Evolutionary conservation across 92 coral and sea anemone genomes (phyloP).

Genomic region (Epizoanthus ramosus): DNA sequence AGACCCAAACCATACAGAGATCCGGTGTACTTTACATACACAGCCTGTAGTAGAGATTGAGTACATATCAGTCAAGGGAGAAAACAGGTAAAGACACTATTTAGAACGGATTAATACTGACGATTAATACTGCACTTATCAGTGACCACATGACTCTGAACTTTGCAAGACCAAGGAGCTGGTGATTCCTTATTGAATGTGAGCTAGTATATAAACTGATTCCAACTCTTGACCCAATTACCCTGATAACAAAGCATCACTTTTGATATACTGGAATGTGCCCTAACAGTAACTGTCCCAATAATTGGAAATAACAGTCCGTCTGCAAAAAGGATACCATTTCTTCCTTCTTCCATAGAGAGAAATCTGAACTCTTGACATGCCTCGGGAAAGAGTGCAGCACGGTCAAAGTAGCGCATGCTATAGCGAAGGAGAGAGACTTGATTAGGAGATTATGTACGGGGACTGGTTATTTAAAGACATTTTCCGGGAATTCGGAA

Average conservation of each 20-base stretch:
- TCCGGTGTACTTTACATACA: constrained; percentile 89
- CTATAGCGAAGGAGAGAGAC: constrained; percentile 32
- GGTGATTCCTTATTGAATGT: too few relatives aligned
- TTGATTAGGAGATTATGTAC: neutral
- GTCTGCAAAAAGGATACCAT: constrained; percentile 75
- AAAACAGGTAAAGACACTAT: neutral
- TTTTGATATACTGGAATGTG: too few relatives aligned
- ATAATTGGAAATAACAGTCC: too few relatives aligned
- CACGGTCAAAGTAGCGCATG: constrained; percentile 99
- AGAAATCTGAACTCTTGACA: constrained; percentile 92
- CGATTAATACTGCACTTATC: too few relatives aligned
- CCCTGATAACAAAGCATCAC: too few relatives aligned
- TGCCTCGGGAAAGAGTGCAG: constrained; percentile 94
- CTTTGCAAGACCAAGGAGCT: too few relatives aligned
- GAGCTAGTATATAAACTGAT: too few relatives aligned
- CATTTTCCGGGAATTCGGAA: too few relatives aligned
- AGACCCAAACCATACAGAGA: constrained; percentile 91
- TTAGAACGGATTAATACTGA: neutral
- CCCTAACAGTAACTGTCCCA: too few relatives aligned
- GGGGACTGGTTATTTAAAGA: too few relatives aligned
- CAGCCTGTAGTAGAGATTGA: constrained; percentile 83
- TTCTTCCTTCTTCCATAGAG: constrained; percentile 72
- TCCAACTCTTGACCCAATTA: too few relatives aligned
- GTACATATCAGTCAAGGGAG: constrained; percentile 50
- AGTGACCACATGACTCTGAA: too few relatives aligned